These are phyloP conservation scores for Cryptoleucopteryx plumbea DNA, from an alignment of 2,113 vertebrate genomes.

Conservation along the genomic window DNA sequence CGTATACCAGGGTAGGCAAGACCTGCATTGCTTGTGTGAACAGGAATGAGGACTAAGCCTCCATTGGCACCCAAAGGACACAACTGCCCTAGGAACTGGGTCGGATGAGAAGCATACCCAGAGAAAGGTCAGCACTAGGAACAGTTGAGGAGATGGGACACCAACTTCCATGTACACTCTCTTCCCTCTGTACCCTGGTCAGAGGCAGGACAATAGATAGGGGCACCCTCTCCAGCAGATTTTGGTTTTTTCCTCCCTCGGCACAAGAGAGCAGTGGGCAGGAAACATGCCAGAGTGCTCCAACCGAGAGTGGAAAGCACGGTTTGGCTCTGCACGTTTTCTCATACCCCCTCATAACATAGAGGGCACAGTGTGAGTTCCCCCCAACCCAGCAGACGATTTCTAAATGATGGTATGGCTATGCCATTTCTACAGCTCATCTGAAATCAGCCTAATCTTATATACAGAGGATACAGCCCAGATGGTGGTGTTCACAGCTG, in stretches of 20 bases:
- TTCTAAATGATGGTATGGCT: not conserved
- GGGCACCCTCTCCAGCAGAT: not conserved
- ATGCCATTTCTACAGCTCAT: constrained; percentile 10
- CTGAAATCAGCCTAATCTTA: not conserved
- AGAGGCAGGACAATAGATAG: not conserved
- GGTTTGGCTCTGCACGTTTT: not conserved
- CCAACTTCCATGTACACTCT: not conserved
- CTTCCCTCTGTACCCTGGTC: not conserved
- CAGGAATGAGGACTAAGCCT: not conserved
- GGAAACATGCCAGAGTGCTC: not conserved
- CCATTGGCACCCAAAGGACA: not conserved
- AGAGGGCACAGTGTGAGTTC: not conserved
- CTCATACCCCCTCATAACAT: not conserved
- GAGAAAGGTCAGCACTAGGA: not conserved
- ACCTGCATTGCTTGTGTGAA: not conserved
- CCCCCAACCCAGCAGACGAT: rapidly evolving
- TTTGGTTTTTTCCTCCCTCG: not conserved
- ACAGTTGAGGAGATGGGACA: not conserved
- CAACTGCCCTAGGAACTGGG: no score
- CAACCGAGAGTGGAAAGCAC: not conserved
- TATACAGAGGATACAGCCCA: not conserved
- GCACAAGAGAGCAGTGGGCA: not conserved
- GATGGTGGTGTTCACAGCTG: not conserved
- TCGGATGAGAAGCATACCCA: not conserved
- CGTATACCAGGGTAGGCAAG: rapidly evolving